phyloP scores from a whole-genome alignment of 2,797 vertebrate species.

The Staurois parvus region DNA sequence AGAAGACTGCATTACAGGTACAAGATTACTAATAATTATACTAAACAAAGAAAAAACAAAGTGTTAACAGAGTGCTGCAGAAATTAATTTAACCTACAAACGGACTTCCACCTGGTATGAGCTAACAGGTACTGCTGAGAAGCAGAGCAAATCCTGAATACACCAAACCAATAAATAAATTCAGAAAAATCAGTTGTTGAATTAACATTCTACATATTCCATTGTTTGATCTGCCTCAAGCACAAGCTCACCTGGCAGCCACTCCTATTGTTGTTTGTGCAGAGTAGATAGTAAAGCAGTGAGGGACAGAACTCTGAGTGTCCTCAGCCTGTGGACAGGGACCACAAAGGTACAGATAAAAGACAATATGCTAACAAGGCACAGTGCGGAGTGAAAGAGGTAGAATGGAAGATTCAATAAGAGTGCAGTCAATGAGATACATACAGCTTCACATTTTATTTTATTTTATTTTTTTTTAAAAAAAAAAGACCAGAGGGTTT shows the following conservation, averaged over 20 bases:
- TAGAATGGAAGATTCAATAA: not conserved
- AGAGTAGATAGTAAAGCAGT: constrained; percentile 96
- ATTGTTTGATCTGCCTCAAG: not conserved
- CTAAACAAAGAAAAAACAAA: no score
- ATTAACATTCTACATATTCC: not conserved
- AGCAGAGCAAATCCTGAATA: no score
- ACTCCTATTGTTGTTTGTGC: constrained; percentile 93
- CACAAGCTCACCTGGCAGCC: constrained; percentile 86
- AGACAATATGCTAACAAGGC: not conserved
- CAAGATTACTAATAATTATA: not conserved
- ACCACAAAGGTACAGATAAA: not conserved
- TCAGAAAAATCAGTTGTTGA: not conserved
- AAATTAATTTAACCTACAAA: not conserved
- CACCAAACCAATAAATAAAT: not conserved
- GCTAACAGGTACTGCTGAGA: no score
- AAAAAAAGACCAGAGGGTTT: not conserved
- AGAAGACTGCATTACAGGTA: not conserved
- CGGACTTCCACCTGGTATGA: not conserved
- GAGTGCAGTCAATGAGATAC: not conserved
- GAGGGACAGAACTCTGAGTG: constrained; percentile 87
- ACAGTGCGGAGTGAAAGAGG: not conserved
- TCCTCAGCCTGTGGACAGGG: constrained; percentile 85
- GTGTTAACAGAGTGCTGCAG: not conserved
- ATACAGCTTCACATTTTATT: not conserved
- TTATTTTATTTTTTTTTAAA: no score